Evolutionary conservation across 2,113 vertebrate genomes (phyloP).

Genomic region (Silurus glanis): DNA sequence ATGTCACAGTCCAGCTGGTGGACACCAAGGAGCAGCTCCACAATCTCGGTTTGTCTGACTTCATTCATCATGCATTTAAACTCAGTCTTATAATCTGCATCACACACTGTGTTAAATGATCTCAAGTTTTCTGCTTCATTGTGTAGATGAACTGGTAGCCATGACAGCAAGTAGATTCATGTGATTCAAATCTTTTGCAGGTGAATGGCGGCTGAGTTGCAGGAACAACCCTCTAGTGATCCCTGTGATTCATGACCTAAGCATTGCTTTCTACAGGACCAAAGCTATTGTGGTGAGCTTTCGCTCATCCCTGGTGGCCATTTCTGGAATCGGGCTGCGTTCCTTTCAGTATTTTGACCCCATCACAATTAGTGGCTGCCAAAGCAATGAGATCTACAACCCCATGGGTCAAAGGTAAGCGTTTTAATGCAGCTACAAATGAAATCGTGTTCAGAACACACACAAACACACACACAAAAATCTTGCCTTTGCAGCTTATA

Average conservation of each 20-base stretch:
- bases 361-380: constrained; percentile 96
- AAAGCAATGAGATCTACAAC: constrained; percentile 97
- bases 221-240: constrained; percentile 96
- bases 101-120: background rate
- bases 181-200: constrained; percentile 68
- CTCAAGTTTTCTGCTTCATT: background rate
- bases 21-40: constrained; percentile 91
- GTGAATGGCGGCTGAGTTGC: constrained; percentile 93
- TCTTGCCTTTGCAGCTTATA: background rate
- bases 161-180: background rate
- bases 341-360: constrained; percentile 99
- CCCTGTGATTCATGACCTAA: constrained; percentile 96
- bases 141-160: background rate
- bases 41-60: constrained; percentile 75
- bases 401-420: constrained; percentile 92
- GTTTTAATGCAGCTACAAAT: background rate
- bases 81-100: background rate
- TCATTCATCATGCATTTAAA: background rate
- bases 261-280: constrained; percentile 94
- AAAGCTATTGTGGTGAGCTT: constrained; percentile 91
- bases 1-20: constrained; percentile 86
- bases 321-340: constrained; percentile 94
- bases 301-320: constrained; percentile 86
- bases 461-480: background rate
- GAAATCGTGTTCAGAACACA: background rate